Evolutionary conservation across 2,797 vertebrate genomes (phyloP), one percentile per base, ranked within the genome.

Genomic region (Oryzias sinensis): DNA sequence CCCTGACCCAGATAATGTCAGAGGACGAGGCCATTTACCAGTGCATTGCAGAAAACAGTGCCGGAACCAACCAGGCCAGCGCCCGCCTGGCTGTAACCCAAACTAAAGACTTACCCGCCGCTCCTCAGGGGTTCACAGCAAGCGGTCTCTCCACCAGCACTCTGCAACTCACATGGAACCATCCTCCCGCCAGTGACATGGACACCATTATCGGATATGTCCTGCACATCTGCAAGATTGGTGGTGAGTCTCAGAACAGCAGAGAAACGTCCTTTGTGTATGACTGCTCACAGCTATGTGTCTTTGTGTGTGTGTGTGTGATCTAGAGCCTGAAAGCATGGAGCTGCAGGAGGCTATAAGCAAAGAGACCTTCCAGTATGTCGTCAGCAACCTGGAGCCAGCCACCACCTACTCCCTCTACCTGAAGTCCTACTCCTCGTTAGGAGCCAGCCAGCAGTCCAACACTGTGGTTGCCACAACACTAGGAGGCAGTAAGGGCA

Each of bases 291-390:
- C n/a, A 14, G 15, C 27, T 41, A 17, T 44, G 5, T 33, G n/a
- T 22, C 20, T 22, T 22, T 22, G 20, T 52, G 14, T 61, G 6
- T n/a, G n/a, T 53, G 46, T 59, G 40, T 58, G 22, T 72, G 15
- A 2, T 62, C 49, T 72, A 93, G 90, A 94, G 63, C 73, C 90
- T 0, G 90, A 92, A 56, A 86, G 79, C 56, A 77, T 75, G 18
- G 92, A 93, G 79, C 81, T 93, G 50, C 91, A 93, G 79, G 92
- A 94, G 49, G 92, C 93, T 0, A 86, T 93, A 46, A 93, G 93
- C 60, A 93, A 92, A 83, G 88, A 79, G 5, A 86, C 81, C 11
- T 93, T 89, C 56, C 83, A 91, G 59, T 91, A 92, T 0, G 72
- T 92, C 8, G 82, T 93, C 55, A 81, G 50, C 44, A 90, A 88